These are phyloP conservation scores for Aromia moschata DNA, from an alignment of 2,888 invertebrate species.

Conservation along the genomic window DNA sequence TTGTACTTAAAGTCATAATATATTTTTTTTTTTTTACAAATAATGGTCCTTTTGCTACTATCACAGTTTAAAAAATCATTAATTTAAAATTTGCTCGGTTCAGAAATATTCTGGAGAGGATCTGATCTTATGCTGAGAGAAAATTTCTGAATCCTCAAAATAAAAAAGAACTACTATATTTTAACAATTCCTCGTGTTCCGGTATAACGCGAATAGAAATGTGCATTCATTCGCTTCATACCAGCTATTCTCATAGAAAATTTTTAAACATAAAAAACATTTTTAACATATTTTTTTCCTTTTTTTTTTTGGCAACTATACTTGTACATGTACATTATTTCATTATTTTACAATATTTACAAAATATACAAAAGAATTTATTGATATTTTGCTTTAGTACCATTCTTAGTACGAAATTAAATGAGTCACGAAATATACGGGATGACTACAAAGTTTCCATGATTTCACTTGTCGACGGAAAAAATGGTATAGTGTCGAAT, in stretches of 20 bases:
- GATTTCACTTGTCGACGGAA: too few relatives aligned
- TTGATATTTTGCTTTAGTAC: conserved; percentile 21
- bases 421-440: too few relatives aligned
- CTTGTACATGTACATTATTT: conserved; percentile 51
- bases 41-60: conserved; percentile 64
- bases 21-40: conserved; percentile 61
- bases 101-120: conserved; percentile 31
- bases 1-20: conserved; percentile 59
- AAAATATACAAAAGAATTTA: conserved; percentile 40
- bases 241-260: conserved; percentile 44
- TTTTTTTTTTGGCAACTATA: conserved; percentile 50
- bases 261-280: conserved; percentile 51
- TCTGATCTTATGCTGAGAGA: conserved; percentile 11
- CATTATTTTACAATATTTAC: conserved; percentile 52
- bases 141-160: conserved; percentile 26
- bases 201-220: conserved; percentile 33
- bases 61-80: conserved; percentile 64
- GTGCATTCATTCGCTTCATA: conserved; percentile 25
- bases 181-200: conserved; percentile 54
- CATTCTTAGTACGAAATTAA: too few relatives aligned
- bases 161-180: conserved; percentile 44
- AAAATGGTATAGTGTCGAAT: too few relatives aligned
- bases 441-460: too few relatives aligned
- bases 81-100: conserved; percentile 42
- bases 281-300: conserved; percentile 40